Conservation (phyloP, 2,797 vertebrate species). For the Miichthys miiuy region DNA sequence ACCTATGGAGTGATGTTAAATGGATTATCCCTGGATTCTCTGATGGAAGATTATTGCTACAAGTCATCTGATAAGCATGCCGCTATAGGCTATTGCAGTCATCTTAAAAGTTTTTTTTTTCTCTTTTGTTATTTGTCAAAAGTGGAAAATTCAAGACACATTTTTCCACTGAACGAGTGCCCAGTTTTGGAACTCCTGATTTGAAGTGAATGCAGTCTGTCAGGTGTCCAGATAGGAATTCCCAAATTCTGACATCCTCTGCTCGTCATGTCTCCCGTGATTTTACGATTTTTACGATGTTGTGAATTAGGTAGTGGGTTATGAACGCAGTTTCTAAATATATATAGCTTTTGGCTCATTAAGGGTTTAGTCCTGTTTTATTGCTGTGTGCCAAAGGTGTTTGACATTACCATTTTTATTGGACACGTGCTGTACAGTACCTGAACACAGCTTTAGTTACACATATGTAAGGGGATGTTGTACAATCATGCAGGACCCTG, state of each 20-base stretch:
- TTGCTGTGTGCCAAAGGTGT: slow-evolving; percentile 2
- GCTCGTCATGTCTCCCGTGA: slow-evolving; percentile 62
- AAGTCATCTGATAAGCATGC: slow-evolving; percentile 76
- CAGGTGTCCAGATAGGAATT: slow-evolving; percentile 76
- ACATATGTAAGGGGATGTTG: neutral
- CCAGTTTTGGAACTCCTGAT: slow-evolving; percentile 71
- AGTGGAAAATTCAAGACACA: slow-evolving; percentile 84
- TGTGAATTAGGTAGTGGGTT: slow-evolving; percentile 61
- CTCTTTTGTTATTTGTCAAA: slow-evolving; percentile 72
- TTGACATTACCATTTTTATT: neutral
- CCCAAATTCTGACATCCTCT: slow-evolving; percentile 60
- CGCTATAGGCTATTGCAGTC: slow-evolving; percentile 61
- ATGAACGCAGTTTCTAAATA: slow-evolving; percentile 3
- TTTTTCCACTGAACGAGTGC: slow-evolving; percentile 77
- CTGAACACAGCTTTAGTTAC: slow-evolving; percentile 9
- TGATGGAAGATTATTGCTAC: slow-evolving; percentile 74
- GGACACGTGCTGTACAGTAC: neutral
- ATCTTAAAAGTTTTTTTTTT: slow-evolving; percentile 53
- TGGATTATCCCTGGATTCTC: slow-evolving; percentile 65
- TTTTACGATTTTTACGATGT: slow-evolving; percentile 51
- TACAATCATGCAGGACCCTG: slow-evolving; percentile 14
- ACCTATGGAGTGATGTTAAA: slow-evolving; percentile 63
- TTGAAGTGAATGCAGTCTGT: slow-evolving; percentile 81
- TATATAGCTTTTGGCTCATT: neutral
- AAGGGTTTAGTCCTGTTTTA: neutral